Conservation (phyloP, 1,140 invertebrate genomes). For the Grapholita molesta region DNA sequence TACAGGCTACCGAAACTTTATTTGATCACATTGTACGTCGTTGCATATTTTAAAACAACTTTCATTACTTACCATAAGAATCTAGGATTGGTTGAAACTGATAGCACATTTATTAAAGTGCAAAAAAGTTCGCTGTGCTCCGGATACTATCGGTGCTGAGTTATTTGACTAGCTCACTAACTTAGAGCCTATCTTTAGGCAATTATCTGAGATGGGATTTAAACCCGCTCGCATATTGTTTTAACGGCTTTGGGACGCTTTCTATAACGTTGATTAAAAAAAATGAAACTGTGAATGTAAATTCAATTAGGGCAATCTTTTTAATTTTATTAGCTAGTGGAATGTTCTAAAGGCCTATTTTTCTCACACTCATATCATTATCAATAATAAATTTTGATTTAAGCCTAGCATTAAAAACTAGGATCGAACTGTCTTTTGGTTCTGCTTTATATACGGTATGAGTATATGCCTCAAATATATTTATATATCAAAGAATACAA, state of each 20-base stretch:
- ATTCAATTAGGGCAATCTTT: too few species aligned
- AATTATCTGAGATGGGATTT: slow-evolving; percentile 30
- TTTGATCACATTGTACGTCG: neutral
- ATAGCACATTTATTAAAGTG: slow-evolving; percentile 19
- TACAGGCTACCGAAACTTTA: neutral
- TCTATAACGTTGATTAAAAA: neutral
- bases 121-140: slow-evolving; percentile 22
- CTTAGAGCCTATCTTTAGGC: slow-evolving; percentile 27
- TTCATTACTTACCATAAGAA: neutral
- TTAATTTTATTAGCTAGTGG: too few species aligned
- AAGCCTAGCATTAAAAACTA: too few species aligned
- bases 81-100: neutral
- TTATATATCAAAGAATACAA: too few species aligned
- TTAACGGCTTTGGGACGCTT: neutral
- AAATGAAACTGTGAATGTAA: neutral
- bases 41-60: neutral
- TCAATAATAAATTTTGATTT: too few species aligned
- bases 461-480: too few species aligned
- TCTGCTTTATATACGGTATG: too few species aligned
- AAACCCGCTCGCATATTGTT: slow-evolving; percentile 23
- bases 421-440: too few species aligned
- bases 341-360: too few species aligned
- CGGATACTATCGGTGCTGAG: slow-evolving; percentile 25
- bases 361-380: too few species aligned
- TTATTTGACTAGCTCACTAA: slow-evolving; percentile 26